Evolutionary conservation across 2,888 invertebrate genomes (phyloP), one percentile per base, ranked within the genome.

Genomic region (Celastrina argiolus): DNA sequence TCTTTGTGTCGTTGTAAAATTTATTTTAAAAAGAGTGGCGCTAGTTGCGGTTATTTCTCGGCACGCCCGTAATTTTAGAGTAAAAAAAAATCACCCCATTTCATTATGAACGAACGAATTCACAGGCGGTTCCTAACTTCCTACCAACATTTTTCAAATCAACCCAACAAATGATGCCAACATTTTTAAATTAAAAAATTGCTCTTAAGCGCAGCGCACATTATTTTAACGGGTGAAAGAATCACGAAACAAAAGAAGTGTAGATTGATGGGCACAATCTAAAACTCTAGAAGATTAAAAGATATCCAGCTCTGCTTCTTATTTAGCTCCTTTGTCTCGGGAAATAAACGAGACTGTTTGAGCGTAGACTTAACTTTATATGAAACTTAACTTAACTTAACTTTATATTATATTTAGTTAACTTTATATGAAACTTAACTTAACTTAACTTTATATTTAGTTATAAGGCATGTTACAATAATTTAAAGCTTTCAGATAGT

Each of bases 231-330:
- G 28, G 39, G 41, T 65, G 65, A 72, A 72, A 72, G 74, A 75
- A 79, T 75, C 75, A 76, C 73, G 67, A 69, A 67, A 74, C 68
- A 73, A 72, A 74, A 74, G 81, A 82, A 81, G 82, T 82, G 81
- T 58, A 75, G 84, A 87, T 86, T 83, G 84, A 87, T 87, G 86
- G 76, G 74, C 70, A 79, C 80, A 77, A 86, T 87, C 85, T 85
- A 83, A 73, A 77, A 79, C 78, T 76, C 76, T 69, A 67, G 72
- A 73, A 80, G 85, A 86, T 87, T 87, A 86, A 85, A 83, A 76
- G 81, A 78, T 81, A 78, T 79, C 84, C 76, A 76, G 76, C 78
- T 76, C 75, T 74, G 74, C 74, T 77, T 69, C 76, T 75, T 76
- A 71, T 72, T 75, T 75, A 75, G 76, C 76, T 78, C 28, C 31